phyloP scores from a whole-genome alignment of 2,888 invertebrate species.

The Cantharis lateralis region DNA sequence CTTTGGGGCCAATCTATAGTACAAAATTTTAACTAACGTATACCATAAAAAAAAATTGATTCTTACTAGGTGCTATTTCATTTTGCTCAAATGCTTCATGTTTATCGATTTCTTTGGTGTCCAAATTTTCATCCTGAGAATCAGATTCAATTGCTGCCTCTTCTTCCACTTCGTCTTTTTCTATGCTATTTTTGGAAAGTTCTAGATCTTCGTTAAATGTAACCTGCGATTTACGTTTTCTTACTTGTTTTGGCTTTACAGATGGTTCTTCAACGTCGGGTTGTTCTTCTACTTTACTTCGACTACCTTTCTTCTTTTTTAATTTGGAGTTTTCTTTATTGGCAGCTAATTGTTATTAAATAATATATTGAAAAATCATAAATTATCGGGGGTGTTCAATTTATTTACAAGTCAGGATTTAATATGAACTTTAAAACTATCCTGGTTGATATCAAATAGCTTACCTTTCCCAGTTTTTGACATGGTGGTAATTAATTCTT shows the following conservation, averaged over 20 bases:
- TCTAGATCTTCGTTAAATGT: background rate
- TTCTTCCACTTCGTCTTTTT: background rate
- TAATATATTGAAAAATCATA: background rate
- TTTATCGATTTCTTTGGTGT: background rate
- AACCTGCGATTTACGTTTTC: background rate
- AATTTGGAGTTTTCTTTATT: background rate
- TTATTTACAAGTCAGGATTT: background rate
- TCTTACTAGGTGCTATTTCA: background rate
- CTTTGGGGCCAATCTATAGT: constrained; percentile 51
- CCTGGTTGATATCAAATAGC: background rate
- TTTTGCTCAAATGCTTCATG: background rate
- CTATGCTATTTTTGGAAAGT: background rate
- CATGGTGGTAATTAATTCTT: background rate
- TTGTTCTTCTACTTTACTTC: background rate
- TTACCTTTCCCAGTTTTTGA: background rate
- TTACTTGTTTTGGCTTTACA: background rate
- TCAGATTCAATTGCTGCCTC: background rate
- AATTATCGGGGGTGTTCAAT: background rate
- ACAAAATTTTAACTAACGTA: background rate
- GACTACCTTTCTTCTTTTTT: background rate
- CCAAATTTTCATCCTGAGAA: background rate
- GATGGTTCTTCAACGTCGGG: background rate
- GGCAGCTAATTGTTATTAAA: background rate
- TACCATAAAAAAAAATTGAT: background rate
- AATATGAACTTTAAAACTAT: background rate